A percentile compares a stretch with the other conserved stretches of the same genome.
Evolutionary conservation across 1,140 invertebrate genomes (phyloP).

Genomic region (Cherax quadricarinatus): DNA sequence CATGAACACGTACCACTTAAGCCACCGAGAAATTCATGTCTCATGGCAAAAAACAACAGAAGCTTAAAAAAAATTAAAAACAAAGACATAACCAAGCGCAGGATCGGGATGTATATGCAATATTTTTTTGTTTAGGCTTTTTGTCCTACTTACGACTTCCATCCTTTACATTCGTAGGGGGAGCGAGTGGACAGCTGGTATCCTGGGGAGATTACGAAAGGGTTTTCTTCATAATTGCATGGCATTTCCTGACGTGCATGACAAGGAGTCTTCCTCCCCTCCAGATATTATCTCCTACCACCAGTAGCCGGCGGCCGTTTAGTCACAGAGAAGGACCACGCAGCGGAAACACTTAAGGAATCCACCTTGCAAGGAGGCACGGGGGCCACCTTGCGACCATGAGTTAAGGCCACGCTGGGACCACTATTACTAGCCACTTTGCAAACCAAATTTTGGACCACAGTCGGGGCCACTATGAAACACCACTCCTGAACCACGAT

Average conservation of each 20-base stretch:
- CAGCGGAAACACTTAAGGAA: slow-evolving; percentile 29
- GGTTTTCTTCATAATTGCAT: slow-evolving; percentile 60
- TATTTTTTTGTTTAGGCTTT: neutral
- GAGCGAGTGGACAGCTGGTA: slow-evolving; percentile 38
- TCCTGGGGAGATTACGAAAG: slow-evolving; percentile 56
- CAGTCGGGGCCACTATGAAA: slow-evolving; percentile 12
- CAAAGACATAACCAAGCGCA: slow-evolving; percentile 33
- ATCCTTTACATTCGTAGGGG: slow-evolving; percentile 60
- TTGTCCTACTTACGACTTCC: slow-evolving; percentile 65
- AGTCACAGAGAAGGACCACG: slow-evolving; percentile 18
- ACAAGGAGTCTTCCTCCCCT: slow-evolving; percentile 59
- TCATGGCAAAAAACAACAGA: neutral
- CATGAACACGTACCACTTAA: slow-evolving; percentile 4
- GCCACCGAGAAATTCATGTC: neutral
- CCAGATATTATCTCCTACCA: slow-evolving; percentile 34
- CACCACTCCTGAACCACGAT: slow-evolving; percentile 6
- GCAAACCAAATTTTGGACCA: neutral
- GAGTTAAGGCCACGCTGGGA: neutral
- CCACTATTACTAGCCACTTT: slow-evolving; percentile 35
- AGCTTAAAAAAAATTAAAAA: neutral
- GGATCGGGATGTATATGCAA: neutral
- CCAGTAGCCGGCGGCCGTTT: neutral
- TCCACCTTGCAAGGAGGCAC: slow-evolving; percentile 17
- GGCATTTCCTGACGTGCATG: slow-evolving; percentile 65
- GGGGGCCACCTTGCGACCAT: slow-evolving; percentile 18